Conservation (phyloP, 2,797 vertebrate genomes). For the Tapera naevia region DNA sequence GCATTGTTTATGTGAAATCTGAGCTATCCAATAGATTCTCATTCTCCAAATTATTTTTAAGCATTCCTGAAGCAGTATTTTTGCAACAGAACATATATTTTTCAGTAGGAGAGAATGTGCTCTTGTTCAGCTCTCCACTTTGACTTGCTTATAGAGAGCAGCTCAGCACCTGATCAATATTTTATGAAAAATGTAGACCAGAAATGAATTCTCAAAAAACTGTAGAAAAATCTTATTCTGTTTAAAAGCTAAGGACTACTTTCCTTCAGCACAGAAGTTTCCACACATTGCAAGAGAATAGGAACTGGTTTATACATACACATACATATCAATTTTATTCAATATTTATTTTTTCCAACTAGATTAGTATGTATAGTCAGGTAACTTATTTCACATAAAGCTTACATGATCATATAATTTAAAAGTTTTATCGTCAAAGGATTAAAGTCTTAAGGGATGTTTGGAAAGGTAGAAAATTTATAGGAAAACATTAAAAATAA, state of each 20-base stretch:
- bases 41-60: background rate
- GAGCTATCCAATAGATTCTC: background rate
- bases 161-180: background rate
- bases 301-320: background rate
- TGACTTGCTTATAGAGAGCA: background rate
- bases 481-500: constrained; percentile 14
- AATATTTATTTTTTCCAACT: background rate
- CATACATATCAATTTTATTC: background rate
- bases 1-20: background rate
- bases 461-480: constrained; percentile 17
- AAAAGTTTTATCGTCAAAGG: background rate
- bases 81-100: background rate
- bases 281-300: background rate
- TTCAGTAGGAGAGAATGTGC: background rate
- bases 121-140: background rate
- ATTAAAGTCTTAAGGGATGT: background rate
- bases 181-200: background rate
- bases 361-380: background rate
- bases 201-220: background rate
- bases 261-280: background rate
- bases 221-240: background rate
- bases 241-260: background rate
- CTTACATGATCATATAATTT: background rate
- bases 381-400: background rate
- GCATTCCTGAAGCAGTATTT: background rate